Evolutionary conservation across 92 coral and sea anemone genomes (phyloP).

Genomic region (Zoanthus sansibaricus): DNA sequence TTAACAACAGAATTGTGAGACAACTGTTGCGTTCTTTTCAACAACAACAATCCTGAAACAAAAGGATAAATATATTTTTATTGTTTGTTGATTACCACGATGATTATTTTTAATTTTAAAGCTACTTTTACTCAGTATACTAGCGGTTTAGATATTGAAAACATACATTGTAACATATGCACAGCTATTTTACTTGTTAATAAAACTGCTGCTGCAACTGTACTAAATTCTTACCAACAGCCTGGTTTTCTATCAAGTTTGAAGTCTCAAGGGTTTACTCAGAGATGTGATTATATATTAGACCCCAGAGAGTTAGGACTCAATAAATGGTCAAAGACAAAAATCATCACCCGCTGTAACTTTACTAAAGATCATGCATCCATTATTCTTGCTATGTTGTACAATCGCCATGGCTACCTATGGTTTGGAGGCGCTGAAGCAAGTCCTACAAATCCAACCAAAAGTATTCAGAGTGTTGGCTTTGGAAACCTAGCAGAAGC

Average conservation of each 20-base stretch:
- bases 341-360: conserved; percentile 5
- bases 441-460: neutral
- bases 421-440: conserved; percentile 16
- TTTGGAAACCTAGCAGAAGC: conserved; percentile 20
- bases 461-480: neutral
- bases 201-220: too few relatives aligned
- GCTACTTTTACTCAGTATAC: too few relatives aligned
- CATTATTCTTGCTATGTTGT: conserved; percentile 23
- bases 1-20: too few relatives aligned
- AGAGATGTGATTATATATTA: neutral
- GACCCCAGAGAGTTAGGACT: conserved; percentile 14
- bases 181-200: neutral
- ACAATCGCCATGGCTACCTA: conserved; percentile 22
- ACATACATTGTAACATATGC: too few relatives aligned
- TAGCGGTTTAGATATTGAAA: too few relatives aligned
- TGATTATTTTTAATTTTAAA: too few relatives aligned
- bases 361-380: conserved; percentile 3
- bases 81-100: too few relatives aligned
- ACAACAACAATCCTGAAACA: too few relatives aligned
- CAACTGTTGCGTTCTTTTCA: too few relatives aligned
- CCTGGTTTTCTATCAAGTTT: conserved; percentile 16
- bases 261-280: conserved; percentile 16
- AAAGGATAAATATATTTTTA: too few relatives aligned
- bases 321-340: neutral
- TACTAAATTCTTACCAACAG: neutral